Percentiles rank a stretch among this genome's conserved stretches.
phyloP scores from a whole-genome alignment of 2,888 invertebrate species.

The Hydrotaea cyrtoneurina region DNA sequence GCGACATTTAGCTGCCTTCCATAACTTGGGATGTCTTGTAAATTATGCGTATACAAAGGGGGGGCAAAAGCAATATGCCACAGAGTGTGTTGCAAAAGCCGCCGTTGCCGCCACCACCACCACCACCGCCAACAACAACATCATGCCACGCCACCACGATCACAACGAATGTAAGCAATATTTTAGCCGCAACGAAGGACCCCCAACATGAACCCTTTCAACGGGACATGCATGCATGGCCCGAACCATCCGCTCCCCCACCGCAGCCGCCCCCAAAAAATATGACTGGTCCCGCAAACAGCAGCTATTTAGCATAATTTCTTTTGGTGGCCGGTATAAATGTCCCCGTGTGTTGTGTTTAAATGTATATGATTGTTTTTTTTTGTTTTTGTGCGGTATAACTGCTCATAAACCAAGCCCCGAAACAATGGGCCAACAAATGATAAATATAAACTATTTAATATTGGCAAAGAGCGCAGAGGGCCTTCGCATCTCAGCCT shows the following conservation, averaged over 20 bases:
- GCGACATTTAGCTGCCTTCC: too few relatives aligned
- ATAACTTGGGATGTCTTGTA: neutral
- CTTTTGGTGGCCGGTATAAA: constrained; percentile 8
- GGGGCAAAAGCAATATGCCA: constrained; percentile 48
- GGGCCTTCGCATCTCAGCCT: neutral
- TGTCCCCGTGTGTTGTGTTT: neutral
- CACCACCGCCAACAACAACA: neutral
- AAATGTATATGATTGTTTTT: constrained; percentile 1
- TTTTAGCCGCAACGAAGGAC: constrained; percentile 56
- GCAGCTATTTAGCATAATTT: constrained; percentile 70
- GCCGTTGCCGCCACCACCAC: constrained; percentile 73
- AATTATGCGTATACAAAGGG: constrained; percentile 56
- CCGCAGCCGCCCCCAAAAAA: neutral
- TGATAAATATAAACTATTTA: constrained; percentile 66
- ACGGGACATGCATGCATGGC: neutral
- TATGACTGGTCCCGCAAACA: constrained; percentile 56
- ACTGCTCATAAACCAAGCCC: constrained; percentile 31
- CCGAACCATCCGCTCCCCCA: neutral
- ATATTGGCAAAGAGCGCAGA: constrained; percentile 59
- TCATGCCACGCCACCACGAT: constrained; percentile 76
- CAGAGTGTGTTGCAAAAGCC: constrained; percentile 80
- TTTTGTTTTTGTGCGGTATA: too few relatives aligned
- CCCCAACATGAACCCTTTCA: constrained; percentile 59
- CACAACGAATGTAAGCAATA: neutral
- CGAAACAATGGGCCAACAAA: constrained; percentile 59